These are phyloP conservation scores for Spilarctia lutea DNA, from an alignment of 2,888 invertebrate species.

Conservation along the genomic window DNA sequence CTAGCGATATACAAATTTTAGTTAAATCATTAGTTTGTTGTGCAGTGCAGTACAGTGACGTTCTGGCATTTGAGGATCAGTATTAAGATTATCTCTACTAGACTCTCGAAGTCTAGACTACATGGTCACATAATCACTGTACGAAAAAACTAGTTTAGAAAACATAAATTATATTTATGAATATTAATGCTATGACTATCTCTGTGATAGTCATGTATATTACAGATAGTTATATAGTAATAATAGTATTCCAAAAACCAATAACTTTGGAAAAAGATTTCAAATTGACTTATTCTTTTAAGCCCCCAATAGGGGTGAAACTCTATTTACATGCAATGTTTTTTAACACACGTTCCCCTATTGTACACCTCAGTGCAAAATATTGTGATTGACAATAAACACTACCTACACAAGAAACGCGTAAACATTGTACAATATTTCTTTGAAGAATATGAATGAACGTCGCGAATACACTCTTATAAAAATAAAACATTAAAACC, in stretches of 20 bases:
- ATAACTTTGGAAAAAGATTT: conserved; percentile 21
- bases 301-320: conserved; percentile 38
- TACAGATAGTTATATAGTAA: background rate
- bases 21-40: too few relatives aligned
- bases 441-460: conserved; percentile 40
- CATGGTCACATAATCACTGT: too few relatives aligned
- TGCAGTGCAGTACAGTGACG: background rate
- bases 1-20: too few relatives aligned
- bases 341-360: conserved; percentile 46
- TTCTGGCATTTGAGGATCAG: background rate
- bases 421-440: conserved; percentile 49
- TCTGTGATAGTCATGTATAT: background rate
- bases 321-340: conserved; percentile 53
- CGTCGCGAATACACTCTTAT: conserved; percentile 40
- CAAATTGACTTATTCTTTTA: conserved; percentile 30
- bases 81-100: too few relatives aligned
- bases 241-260: background rate
- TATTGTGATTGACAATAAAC: conserved; percentile 65
- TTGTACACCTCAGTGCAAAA: conserved; percentile 46
- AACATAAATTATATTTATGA: too few relatives aligned
- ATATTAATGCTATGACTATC: too few relatives aligned
- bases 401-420: conserved; percentile 52
- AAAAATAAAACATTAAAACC: conserved; percentile 58
- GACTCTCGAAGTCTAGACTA: too few relatives aligned
- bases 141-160: too few relatives aligned